Percentiles rank a stretch among this genome's conserved stretches.
These are phyloP conservation scores for Cylloceria caligata DNA, from an alignment of 2,888 invertebrate species.

Conservation along the genomic window DNA sequence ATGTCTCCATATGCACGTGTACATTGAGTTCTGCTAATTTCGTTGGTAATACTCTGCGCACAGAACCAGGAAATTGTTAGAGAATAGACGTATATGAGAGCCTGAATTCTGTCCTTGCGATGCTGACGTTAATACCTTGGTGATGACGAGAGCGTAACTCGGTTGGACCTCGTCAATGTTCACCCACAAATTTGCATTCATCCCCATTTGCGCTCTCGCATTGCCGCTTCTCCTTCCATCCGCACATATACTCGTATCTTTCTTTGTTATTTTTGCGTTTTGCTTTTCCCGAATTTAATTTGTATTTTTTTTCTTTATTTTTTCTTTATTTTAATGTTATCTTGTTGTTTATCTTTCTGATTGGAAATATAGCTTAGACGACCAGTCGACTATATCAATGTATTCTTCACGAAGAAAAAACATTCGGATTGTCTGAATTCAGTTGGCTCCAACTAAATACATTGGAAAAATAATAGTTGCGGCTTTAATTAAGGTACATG, in stretches of 20 bases:
- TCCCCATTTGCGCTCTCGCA: background rate
- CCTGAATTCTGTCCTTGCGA: background rate
- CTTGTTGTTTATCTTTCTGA: too few species aligned
- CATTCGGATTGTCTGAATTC: too few species aligned
- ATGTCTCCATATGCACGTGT: background rate
- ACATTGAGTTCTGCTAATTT: background rate
- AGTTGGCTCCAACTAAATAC: too few species aligned
- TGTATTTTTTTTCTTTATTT: too few species aligned
- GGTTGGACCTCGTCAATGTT: background rate
- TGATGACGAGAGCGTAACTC: constrained; percentile 8
- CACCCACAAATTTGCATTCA: constrained; percentile 1
- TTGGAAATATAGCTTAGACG: too few species aligned
- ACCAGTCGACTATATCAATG: too few species aligned
- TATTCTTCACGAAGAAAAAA: too few species aligned
- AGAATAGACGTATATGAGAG: background rate
- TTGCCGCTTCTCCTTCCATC: background rate
- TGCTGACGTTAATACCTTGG: constrained; percentile 2
- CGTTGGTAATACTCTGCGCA: background rate
- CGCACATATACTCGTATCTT: background rate
- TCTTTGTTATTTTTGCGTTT: background rate
- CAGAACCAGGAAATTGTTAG: background rate
- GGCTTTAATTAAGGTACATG: too few species aligned
- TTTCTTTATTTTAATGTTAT: too few species aligned
- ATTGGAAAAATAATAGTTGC: too few species aligned
- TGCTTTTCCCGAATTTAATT: too few species aligned